A percentile compares a stretch with the other conserved stretches of the same genome.
phyloP scores from a whole-genome alignment of 2,113 vertebrate genomes.

The Megatriorchis doriae region DNA sequence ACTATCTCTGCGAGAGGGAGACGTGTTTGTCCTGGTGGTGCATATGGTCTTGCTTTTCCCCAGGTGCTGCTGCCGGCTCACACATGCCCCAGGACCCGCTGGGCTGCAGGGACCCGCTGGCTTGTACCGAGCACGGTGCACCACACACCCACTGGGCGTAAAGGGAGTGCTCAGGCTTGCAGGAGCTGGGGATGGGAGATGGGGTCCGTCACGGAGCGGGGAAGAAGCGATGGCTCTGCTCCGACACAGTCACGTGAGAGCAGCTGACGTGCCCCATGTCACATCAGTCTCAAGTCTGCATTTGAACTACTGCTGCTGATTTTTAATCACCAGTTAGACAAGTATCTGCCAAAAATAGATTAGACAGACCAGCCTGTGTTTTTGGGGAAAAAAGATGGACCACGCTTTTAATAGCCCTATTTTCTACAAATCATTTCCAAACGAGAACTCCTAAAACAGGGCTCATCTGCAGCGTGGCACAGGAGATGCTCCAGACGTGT shows the following conservation, averaged over 20 bases:
- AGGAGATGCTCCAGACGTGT: not conserved
- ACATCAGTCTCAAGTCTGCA: not conserved
- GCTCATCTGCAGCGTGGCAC: fast-evolving
- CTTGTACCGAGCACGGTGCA: fast-evolving
- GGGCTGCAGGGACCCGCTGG: not conserved
- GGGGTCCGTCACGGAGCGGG: fast-evolving
- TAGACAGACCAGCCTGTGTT: not conserved
- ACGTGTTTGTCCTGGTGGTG: slow-evolving; percentile 22
- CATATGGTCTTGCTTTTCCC: not conserved
- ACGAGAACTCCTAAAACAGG: not conserved
- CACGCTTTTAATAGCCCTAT: not conserved
- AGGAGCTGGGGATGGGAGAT: fast-evolving
- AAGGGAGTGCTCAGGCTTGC: fast-evolving
- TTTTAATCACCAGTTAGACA: not conserved
- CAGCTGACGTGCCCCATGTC: not conserved
- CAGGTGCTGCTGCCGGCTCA: not conserved
- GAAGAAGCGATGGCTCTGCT: not conserved
- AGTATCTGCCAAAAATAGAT: not conserved
- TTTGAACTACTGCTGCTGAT: not conserved
- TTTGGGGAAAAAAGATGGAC: fast-evolving
- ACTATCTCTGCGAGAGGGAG: not conserved
- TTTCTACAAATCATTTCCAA: not conserved
- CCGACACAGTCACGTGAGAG: fast-evolving
- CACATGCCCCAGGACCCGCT: not conserved
- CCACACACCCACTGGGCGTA: fast-evolving